Conservation (phyloP, 2,888 invertebrate species). For the Drosophila nigricruria region DNA sequence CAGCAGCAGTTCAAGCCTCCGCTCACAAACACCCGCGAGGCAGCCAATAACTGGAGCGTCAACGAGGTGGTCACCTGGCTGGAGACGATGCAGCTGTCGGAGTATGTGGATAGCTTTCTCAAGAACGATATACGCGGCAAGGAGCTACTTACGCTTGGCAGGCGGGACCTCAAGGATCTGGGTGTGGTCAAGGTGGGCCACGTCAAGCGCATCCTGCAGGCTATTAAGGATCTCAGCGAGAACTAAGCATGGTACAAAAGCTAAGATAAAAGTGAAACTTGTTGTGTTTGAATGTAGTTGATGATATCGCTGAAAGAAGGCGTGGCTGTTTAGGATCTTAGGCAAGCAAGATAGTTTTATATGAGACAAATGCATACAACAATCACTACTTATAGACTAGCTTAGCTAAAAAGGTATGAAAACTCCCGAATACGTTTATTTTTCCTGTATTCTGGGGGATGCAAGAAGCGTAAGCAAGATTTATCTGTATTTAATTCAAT, state of each 20-base stretch:
- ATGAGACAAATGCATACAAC: slow-evolving; percentile 71
- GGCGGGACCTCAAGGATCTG: slow-evolving; percentile 94
- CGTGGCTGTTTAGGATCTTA: slow-evolving; percentile 45
- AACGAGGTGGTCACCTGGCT: slow-evolving; percentile 96
- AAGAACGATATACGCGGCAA: slow-evolving; percentile 96
- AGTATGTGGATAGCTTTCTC: slow-evolving; percentile 96
- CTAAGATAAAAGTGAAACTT: slow-evolving; percentile 41
- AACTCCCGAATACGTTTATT: neutral
- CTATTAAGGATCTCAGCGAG: slow-evolving; percentile 91
- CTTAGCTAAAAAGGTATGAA: slow-evolving; percentile 58
- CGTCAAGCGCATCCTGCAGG: slow-evolving; percentile 96
- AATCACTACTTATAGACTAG: slow-evolving; percentile 79
- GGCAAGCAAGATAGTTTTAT: slow-evolving; percentile 44
- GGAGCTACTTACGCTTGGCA: slow-evolving; percentile 93
- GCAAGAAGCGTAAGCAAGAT: slow-evolving; percentile 27
- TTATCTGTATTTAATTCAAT: slow-evolving; percentile 23
- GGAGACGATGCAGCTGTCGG: slow-evolving; percentile 93
- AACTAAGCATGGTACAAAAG: slow-evolving; percentile 69
- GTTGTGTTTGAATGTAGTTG: slow-evolving; percentile 21
- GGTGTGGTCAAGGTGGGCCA: slow-evolving; percentile 98
- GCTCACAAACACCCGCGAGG: slow-evolving; percentile 85
- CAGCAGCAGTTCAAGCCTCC: slow-evolving; percentile 79
- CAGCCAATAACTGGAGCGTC: slow-evolving; percentile 91
- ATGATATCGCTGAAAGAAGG: slow-evolving; percentile 8
- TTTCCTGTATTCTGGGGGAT: slow-evolving; percentile 20